Evolutionary conservation across 2,113 vertebrate species (phyloP).

Genomic region (Crotalus helleri): DNA sequence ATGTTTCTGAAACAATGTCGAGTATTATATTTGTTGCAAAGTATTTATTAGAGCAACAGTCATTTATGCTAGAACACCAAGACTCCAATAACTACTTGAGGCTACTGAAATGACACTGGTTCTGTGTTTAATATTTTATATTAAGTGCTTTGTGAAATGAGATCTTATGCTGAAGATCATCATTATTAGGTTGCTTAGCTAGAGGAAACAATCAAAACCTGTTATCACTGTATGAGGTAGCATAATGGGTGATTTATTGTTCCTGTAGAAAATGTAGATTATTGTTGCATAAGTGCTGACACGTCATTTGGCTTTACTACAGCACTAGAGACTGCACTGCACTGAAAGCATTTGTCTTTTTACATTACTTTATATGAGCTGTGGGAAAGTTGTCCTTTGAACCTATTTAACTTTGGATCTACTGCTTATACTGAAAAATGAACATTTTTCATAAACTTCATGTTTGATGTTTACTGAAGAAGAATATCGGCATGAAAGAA

Average conservation of each 20-base stretch:
- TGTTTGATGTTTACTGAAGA: conserved; percentile 8
- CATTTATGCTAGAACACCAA: neutral
- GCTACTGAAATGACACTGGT: neutral
- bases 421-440: neutral
- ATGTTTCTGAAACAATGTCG: neutral
- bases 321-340: neutral
- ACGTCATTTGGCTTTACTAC: neutral
- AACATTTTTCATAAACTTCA: neutral
- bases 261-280: neutral
- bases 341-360: neutral
- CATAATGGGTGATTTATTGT: neutral
- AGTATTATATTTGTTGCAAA: neutral
- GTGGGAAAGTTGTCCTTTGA: neutral
- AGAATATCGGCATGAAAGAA: neutral
- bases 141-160: neutral
- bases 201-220: neutral
- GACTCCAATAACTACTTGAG: neutral
- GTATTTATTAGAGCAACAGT: neutral
- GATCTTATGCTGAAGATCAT: neutral
- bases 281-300: neutral
- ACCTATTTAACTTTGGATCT: neutral
- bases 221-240: neutral
- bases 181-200: neutral
- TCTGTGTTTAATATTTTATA: neutral
- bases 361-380: neutral